Percentiles rank a stretch among this genome's conserved stretches.
Conservation (phyloP, 2,888 invertebrate genomes). For the Ephialtes manifestator region DNA sequence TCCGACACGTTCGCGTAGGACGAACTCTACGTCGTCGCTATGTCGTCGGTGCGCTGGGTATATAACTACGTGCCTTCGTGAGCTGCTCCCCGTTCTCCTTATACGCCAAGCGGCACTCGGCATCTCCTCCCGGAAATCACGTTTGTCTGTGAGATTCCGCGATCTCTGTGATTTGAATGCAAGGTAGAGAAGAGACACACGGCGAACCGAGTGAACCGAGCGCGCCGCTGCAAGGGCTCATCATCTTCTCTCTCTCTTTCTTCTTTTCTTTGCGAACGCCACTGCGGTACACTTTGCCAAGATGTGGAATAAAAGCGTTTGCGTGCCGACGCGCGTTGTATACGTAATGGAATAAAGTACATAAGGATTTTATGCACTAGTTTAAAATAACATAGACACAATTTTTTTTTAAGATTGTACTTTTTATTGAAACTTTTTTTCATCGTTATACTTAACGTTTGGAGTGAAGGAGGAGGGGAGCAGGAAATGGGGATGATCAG, state of each 20-base stretch:
- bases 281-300: slow-evolving; percentile 59
- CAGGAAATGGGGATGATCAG: slow-evolving; percentile 66
- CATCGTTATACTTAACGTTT: slow-evolving; percentile 76
- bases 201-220: slow-evolving; percentile 52
- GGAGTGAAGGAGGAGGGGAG: slow-evolving; percentile 49
- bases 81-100: slow-evolving; percentile 56
- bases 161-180: slow-evolving; percentile 78
- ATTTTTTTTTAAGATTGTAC: slow-evolving; percentile 79
- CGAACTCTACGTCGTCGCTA: slow-evolving; percentile 51
- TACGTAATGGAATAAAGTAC: background rate
- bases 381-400: slow-evolving; percentile 49
- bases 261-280: slow-evolving; percentile 1
- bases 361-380: slow-evolving; percentile 2
- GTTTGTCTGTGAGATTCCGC: slow-evolving; percentile 74
- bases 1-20: slow-evolving; percentile 69
- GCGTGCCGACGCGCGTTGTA: background rate
- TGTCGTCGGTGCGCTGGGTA: slow-evolving; percentile 19
- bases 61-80: slow-evolving; percentile 67
- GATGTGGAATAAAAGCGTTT: slow-evolving; percentile 43
- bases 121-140: slow-evolving; percentile 75
- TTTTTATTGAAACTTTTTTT: slow-evolving; percentile 84
- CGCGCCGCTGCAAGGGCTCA: background rate
- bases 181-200: slow-evolving; percentile 57
- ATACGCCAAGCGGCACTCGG: slow-evolving; percentile 37
- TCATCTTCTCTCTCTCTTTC: slow-evolving; percentile 10